A percentile compares a stretch with the other conserved stretches of the same genome.
Evolutionary conservation across 2,888 invertebrate species (phyloP).

Genomic region (Escarpia spicata): DNA sequence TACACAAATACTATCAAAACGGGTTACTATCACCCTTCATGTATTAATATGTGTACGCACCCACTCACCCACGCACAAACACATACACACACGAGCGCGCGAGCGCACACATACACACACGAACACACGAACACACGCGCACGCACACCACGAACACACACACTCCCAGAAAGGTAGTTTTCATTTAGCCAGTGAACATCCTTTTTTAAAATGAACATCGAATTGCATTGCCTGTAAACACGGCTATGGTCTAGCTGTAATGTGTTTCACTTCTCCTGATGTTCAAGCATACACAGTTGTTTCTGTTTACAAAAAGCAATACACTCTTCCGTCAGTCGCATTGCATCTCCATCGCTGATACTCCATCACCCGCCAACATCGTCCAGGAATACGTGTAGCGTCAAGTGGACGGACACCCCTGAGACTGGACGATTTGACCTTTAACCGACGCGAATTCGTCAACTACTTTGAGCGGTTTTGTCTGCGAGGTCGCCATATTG

Average conservation of each 20-base stretch:
- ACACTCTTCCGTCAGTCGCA: background rate
- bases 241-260: background rate
- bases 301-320: background rate
- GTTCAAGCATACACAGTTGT: background rate
- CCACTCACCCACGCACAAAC: slow-evolving; percentile 29
- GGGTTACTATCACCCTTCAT: slow-evolving; percentile 26
- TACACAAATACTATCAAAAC: background rate
- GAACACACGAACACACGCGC: background rate
- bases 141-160: background rate
- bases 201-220: background rate
- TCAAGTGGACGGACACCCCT: background rate
- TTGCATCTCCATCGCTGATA: background rate
- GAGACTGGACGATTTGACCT: background rate
- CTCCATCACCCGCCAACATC: background rate
- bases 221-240: background rate
- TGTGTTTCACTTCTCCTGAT: background rate
- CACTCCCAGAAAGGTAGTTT: too few relatives aligned
- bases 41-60: slow-evolving; percentile 35
- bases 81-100: slow-evolving; percentile 23
- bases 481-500: background rate
- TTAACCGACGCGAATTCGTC: background rate
- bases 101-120: slow-evolving; percentile 7
- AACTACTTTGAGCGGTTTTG: background rate
- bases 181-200: too few relatives aligned
- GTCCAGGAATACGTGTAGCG: background rate